phyloP scores from a whole-genome alignment of 2,888 invertebrate species.

The Physocephala rufipes region DNA sequence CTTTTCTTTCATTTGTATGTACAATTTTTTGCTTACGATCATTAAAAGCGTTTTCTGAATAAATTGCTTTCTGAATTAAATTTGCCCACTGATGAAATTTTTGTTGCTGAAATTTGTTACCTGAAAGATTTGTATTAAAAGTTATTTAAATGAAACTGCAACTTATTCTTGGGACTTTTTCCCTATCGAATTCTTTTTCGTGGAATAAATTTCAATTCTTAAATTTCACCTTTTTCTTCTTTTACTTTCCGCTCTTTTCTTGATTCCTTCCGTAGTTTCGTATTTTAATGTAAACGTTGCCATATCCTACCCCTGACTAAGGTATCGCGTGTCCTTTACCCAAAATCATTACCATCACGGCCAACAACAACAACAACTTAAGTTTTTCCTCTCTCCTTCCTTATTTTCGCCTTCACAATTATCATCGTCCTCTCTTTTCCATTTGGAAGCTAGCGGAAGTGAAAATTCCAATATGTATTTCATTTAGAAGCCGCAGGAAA shows the following conservation, averaged over 20 bases:
- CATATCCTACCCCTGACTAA: background rate
- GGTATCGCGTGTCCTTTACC: background rate
- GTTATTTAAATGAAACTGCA: background rate
- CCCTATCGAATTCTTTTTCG: background rate
- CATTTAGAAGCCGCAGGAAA: slow-evolving; percentile 30
- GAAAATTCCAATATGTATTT: slow-evolving; percentile 31
- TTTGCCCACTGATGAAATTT: background rate
- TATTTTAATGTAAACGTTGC: background rate
- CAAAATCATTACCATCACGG: background rate
- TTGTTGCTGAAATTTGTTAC: background rate
- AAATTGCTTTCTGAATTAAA: slow-evolving; percentile 19
- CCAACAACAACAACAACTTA: background rate
- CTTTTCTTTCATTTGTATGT: background rate
- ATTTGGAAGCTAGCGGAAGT: slow-evolving; percentile 24
- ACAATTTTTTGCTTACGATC: background rate
- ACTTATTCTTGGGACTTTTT: background rate
- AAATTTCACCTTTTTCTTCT: background rate
- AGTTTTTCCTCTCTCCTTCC: background rate
- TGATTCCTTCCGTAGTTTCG: background rate
- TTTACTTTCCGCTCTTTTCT: background rate
- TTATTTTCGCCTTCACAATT: background rate
- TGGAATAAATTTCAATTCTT: background rate
- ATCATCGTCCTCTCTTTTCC: background rate
- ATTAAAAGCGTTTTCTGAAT: slow-evolving; percentile 16
- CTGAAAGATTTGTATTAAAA: background rate